Evolutionary conservation across 2,888 invertebrate species (phyloP).

Genomic region (Nematopogon swammerdamellus): DNA sequence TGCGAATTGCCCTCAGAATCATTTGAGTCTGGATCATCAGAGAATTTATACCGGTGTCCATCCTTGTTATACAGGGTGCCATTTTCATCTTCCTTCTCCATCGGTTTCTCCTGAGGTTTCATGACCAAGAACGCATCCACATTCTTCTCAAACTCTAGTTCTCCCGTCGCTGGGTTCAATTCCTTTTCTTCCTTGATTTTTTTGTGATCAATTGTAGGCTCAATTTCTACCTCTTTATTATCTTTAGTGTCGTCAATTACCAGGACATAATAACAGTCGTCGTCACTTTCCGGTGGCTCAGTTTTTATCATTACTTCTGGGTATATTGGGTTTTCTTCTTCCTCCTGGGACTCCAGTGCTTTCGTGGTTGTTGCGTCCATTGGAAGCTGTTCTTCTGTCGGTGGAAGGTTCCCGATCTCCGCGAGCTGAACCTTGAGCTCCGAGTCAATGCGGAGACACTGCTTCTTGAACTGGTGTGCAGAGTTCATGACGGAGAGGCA

Average conservation of each 20-base stretch:
- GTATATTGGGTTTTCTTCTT: background rate
- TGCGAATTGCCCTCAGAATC: background rate
- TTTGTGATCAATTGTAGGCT: slow-evolving; percentile 1
- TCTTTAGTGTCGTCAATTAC: slow-evolving; percentile 40
- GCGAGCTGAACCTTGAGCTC: slow-evolving; percentile 35
- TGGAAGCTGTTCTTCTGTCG: background rate
- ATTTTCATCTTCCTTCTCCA: background rate
- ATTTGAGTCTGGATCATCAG: background rate
- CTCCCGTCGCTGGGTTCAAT: slow-evolving; percentile 9
- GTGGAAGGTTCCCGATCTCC: background rate
- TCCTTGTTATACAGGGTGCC: background rate
- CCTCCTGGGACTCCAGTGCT: background rate
- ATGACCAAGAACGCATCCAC: slow-evolving; percentile 36
- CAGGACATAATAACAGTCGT: slow-evolving; percentile 46
- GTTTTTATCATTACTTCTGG: slow-evolving; percentile 36
- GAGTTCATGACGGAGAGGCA: slow-evolving; percentile 33
- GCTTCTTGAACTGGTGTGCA: slow-evolving; percentile 39
- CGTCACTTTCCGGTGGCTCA: slow-evolving; percentile 42
- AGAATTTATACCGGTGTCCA: background rate
- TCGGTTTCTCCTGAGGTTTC: background rate
- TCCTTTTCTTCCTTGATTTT: slow-evolving; percentile 13
- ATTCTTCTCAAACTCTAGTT: slow-evolving; percentile 25
- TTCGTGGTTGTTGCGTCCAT: background rate
- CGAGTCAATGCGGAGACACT: slow-evolving; percentile 44
- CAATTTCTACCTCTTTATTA: slow-evolving; percentile 11